Evolutionary conservation across 2,888 invertebrate genomes (phyloP).

Genomic region (Anagyrus pseudococci): DNA sequence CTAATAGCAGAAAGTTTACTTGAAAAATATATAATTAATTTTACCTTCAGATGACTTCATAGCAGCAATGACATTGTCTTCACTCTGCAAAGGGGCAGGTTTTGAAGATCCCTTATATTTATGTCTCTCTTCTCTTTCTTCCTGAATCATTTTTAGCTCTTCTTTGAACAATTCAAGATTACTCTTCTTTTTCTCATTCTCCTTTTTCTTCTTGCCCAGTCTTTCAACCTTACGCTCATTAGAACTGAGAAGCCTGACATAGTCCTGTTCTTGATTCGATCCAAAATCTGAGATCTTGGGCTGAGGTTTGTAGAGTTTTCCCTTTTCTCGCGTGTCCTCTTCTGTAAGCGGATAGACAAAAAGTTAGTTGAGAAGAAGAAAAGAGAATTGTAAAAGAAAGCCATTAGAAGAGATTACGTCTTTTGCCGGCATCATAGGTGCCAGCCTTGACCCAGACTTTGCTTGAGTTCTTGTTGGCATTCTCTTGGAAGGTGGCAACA

Average conservation of each 20-base stretch:
- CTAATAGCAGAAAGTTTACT: neutral
- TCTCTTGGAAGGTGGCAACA: slow-evolving; percentile 95
- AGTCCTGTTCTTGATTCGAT: slow-evolving; percentile 70
- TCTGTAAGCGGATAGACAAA: slow-evolving; percentile 63
- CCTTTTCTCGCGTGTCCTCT: slow-evolving; percentile 88
- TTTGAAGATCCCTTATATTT: slow-evolving; percentile 82
- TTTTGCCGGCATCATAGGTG: slow-evolving; percentile 92
- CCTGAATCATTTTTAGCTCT: slow-evolving; percentile 96
- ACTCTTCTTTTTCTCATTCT: slow-evolving; percentile 90
- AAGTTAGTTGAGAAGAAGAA: neutral
- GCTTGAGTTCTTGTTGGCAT: slow-evolving; percentile 74
- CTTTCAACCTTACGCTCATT: slow-evolving; percentile 73
- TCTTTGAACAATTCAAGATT: slow-evolving; percentile 98
- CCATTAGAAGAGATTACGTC: slow-evolving; percentile 69
- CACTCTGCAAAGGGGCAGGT: slow-evolving; percentile 54
- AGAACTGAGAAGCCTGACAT: slow-evolving; percentile 69
- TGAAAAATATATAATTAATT: neutral
- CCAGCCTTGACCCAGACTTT: slow-evolving; percentile 99
- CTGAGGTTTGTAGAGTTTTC: slow-evolving; percentile 91
- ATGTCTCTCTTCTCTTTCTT: slow-evolving; percentile 95
- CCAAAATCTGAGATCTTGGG: slow-evolving; percentile 75
- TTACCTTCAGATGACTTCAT: slow-evolving; percentile 59
- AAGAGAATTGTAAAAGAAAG: neutral
- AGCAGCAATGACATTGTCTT: slow-evolving; percentile 58
- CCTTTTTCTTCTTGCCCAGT: slow-evolving; percentile 72